These are phyloP conservation scores for Polydrusus pterygomalis DNA, from an alignment of 2,888 invertebrate species.

Conservation along the genomic window DNA sequence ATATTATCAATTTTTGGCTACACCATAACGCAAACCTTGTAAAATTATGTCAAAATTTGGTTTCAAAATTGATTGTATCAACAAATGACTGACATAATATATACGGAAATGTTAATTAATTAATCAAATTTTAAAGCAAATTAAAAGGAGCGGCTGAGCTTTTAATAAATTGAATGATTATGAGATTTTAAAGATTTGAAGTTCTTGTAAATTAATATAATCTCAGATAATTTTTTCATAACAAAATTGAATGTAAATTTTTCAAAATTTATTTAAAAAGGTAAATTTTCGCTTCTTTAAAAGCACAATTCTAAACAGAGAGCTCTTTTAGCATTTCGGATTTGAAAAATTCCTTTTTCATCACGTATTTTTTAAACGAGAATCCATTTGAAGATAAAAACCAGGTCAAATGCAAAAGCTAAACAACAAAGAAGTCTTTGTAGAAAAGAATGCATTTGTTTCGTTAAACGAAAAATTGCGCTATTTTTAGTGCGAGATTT, in stretches of 20 bases:
- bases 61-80: background rate
- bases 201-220: background rate
- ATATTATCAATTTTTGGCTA: constrained; percentile 4
- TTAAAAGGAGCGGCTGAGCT: background rate
- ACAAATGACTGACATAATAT: background rate
- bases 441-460: constrained; percentile 17
- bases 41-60: constrained; percentile 10
- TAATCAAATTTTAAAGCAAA: background rate
- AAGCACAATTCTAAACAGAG: background rate
- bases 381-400: constrained; percentile 21
- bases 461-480: background rate
- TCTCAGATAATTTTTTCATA: too few relatives aligned
- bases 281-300: background rate
- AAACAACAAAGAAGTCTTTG: constrained; percentile 17
- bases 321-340: background rate
- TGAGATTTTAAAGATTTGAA: background rate
- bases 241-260: too few relatives aligned
- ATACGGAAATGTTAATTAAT: constrained; percentile 5
- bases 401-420: constrained; percentile 16
- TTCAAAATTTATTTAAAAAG: background rate
- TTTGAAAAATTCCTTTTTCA: constrained; percentile 9
- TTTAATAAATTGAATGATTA: background rate
- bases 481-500: constrained; percentile 11
- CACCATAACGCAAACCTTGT: background rate
- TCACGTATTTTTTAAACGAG: constrained; percentile 14